Evolutionary conservation across 2,113 vertebrate genomes (phyloP), one percentile per base, ranked within the genome.

Genomic region (Nibea albiflora): DNA sequence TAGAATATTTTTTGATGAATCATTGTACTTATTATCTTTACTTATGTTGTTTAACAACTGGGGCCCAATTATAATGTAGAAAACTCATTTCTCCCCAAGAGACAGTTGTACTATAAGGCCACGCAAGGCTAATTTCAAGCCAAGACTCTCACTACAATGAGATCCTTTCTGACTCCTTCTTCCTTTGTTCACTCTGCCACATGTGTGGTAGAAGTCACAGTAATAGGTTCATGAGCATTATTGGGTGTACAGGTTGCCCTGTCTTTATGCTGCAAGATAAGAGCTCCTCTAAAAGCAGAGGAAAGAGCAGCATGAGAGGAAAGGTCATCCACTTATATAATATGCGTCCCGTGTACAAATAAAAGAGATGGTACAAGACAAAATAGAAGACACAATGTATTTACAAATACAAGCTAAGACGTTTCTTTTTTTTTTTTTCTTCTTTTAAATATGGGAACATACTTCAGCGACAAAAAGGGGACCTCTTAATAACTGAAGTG

Each of bases 241-340:
- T 19, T 58, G 52, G 58, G 22, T 17, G 78, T 11, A 81, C 86
- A 63, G 46, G 65, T 24, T 64, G 80, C 67, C 53, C 50, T 71
- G 58, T 68, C 52, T 65, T 56, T 52, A n/a, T 35, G 26, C 12
- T 54, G 9, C 62, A 28, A 19, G 12, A 68, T 73, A 73, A 83
- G 62, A 80, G 49, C 10, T 53, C 31, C n/a, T 39, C 11, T 57
- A 24, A 65, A 80, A 57, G 50, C 14, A 3, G n/a, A 73, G 5
- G 19, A 75, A 63, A 57, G 54, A 56, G 24, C 16, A 79, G 7
- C 78, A 52, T 3, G 15, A 75, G 35, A 56, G 14, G 3, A 52
- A 5, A 82, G 35, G 49, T 52, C 35, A 26, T 35, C 2, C 16
- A 28, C 15, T 56, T 44, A 16, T 49, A 24, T 65, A 2, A 54